Base-by-base conservation (phyloP, 2,888 invertebrate genomes). In the Noctua janthe region DNA sequence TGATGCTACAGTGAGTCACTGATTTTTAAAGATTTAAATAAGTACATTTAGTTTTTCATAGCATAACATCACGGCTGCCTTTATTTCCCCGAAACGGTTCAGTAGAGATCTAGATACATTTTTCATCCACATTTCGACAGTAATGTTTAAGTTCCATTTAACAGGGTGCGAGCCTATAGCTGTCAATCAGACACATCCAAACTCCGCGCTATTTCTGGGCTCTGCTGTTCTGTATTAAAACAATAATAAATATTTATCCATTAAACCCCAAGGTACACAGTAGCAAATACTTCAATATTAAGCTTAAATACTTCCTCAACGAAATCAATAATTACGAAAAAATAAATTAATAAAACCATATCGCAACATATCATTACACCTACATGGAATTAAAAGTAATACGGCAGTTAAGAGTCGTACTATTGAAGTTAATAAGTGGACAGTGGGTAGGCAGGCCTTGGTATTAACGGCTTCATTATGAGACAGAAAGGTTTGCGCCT, bases 361-460 rank as follows among this genome's bases (percentile, higher is more conserved):
- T 77, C 47, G 70, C 39, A 76, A 78, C 78, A 62, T 88, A 39
- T 85, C 62, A 89, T 89, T 88, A 88, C 88, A 76, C 88, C 88
- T 83, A 88, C 88, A 74, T 82, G 59, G 47, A 78, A 82, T 88
- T 84, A 89, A 88, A 86, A 87, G 66, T 85, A 77, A 82, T 74
- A 70, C 74, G 64, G 39, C 39, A 39, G 43, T 71, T 67, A 81
- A 71, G 70, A 75, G 76, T 73, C 17, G 39, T 79, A 88, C 35
- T 82, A 86, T 87, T 75, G 83, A 77, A 84, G 76, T 89, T 89
- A 82, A 80, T 87, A 84, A 90, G 83, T 85, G 86, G 88, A 83
- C 88, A 77, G 89, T 88, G 87, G 88, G 89, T 83, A 89, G 86
- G 80, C 80, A 88, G 82, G 1, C 89, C 89, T 89, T 89, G 88